phyloP scores from a whole-genome alignment of 2,888 invertebrate species.

The Eupithecia insigniata region DNA sequence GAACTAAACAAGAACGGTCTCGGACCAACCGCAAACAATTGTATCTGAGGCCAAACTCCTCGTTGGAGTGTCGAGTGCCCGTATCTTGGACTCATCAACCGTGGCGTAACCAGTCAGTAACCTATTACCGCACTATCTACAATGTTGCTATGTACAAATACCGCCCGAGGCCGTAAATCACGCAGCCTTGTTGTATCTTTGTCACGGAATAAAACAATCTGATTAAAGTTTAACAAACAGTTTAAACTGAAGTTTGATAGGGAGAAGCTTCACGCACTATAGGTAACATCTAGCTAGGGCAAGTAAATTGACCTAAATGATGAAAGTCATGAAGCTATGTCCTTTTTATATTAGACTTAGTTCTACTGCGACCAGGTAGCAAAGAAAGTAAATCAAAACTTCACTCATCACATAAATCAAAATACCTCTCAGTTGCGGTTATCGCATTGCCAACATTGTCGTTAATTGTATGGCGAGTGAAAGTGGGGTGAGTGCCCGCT shows the following conservation, averaged over 20 bases:
- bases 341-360: neutral
- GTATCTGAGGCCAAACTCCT: neutral
- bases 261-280: neutral
- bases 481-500: slow-evolving; percentile 28
- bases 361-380: neutral
- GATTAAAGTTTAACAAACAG: neutral
- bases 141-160: neutral
- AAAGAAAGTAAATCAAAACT: neutral
- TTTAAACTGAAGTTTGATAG: neutral
- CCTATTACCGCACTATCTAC: neutral
- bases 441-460: neutral
- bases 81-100: neutral
- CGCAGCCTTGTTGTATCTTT: neutral
- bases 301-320: neutral
- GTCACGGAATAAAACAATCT: neutral
- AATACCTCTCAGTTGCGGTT: neutral
- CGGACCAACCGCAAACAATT: neutral
- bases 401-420: neutral
- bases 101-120: neutral
- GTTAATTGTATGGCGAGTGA: slow-evolving; percentile 27
- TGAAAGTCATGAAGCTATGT: neutral
- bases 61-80: neutral
- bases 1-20: neutral
- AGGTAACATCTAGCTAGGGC: neutral
- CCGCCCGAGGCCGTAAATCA: slow-evolving; percentile 1